phyloP scores from a whole-genome alignment of 2,888 invertebrate genomes.

The Julus scanicus region DNA sequence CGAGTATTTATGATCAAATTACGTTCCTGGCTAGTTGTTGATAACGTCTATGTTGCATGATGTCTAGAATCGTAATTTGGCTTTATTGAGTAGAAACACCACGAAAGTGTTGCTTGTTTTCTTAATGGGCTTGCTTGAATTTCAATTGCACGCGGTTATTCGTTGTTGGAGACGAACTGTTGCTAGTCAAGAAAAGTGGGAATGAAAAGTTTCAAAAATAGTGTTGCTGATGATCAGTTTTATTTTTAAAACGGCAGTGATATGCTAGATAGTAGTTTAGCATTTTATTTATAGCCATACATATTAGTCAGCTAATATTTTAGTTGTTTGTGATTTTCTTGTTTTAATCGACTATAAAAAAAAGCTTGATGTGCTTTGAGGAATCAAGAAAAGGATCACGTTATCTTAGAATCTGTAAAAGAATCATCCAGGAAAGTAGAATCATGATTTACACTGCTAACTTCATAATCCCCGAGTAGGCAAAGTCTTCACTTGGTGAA shows the following conservation, averaged over 20 bases:
- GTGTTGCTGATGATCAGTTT: slow-evolving; percentile 15
- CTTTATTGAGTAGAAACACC: neutral
- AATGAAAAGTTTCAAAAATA: slow-evolving; percentile 15
- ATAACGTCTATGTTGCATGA: neutral
- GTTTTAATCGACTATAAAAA: slow-evolving; percentile 2
- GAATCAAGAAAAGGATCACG: neutral
- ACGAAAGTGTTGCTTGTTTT: neutral
- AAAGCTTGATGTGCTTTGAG: neutral
- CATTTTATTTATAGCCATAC: slow-evolving; percentile 16
- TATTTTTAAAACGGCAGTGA: neutral
- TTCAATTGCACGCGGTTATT: neutral
- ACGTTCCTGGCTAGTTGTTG: neutral
- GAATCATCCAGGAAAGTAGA: slow-evolving; percentile 21
- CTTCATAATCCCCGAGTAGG: neutral
- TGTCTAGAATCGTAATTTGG: slow-evolving; percentile 18
- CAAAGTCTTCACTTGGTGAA: neutral
- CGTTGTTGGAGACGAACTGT: slow-evolving; percentile 24
- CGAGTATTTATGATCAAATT: neutral
- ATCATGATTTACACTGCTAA: neutral
- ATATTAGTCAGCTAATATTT: slow-evolving; percentile 32
- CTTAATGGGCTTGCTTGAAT: neutral
- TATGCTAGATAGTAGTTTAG: slow-evolving; percentile 18
- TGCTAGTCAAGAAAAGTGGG: slow-evolving; percentile 17
- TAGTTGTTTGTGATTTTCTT: slow-evolving; percentile 41
- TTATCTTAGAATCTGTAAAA: neutral